Base-by-base conservation (phyloP, 1,140 invertebrate species). In the Brachystomella parvula region DNA sequence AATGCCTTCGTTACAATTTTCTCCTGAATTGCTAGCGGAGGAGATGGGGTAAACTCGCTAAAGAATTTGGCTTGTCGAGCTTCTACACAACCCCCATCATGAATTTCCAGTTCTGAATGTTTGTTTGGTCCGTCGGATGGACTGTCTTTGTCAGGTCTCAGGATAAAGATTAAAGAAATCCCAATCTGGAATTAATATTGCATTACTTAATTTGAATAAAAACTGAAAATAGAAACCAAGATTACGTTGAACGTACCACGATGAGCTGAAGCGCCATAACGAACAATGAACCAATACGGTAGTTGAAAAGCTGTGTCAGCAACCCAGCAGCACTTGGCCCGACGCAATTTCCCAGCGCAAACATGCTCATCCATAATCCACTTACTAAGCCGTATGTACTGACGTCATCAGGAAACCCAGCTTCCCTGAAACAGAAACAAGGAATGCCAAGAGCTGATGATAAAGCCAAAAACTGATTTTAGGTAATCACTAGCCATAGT, bases 251-350 rank as follows among this genome's bases (percentile, higher is more conserved):
- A 47, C 35, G 3, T 44, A 62, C 61, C 29, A 63, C 62, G 17
- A 65, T 1, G 31, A 64, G 29, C 24, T 58, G 26, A 57, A 65
- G 29, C 1, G 31, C 31, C 33, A 59, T 1, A 19, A 35, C 31
- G 29, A 33, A 49, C 28, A 30, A 21, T 39, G 61, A 30, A 26
- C 78, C 76, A 68, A 83, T 82, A 64, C 82, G 75, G 75, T 91
- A 92, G 0, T 87, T 87, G 47, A 88, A 83, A 58, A 78, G 81
- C 70, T 92, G 88, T 66, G 86, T 84, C 0, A 92, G 80, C 44
- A 89, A 82, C 6, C 89, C 89, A 35, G 85, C 76, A 35, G 75
- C 67, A 2, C 76, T 76, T 2, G 77, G 77, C 1, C 78, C 78
- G 39, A 76, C 66, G 67, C 78, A 79, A 21, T 70, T 71, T 15